Conservation (phyloP, 2,113 vertebrate species). For the Xiphias gladius region DNA sequence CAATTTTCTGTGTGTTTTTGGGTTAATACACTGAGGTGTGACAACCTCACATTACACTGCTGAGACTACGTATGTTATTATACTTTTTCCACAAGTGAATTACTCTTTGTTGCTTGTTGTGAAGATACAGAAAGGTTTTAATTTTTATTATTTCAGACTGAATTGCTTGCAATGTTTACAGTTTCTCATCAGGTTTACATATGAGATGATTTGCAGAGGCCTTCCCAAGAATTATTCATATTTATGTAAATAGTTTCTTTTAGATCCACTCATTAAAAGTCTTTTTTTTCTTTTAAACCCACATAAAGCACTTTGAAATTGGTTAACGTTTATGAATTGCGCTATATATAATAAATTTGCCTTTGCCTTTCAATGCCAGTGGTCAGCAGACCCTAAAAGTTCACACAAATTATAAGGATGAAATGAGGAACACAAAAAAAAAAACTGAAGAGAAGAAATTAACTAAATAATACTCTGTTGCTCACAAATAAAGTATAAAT, state of each 20-base stretch:
- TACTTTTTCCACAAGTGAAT: background rate
- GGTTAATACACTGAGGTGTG: background rate
- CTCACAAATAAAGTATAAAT: background rate
- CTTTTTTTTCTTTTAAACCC: too few species aligned
- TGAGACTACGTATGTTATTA: background rate
- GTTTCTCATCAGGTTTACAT: background rate
- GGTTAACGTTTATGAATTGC: background rate
- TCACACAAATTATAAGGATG: background rate
- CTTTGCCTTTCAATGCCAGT: slow-evolving; percentile 2
- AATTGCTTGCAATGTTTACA: background rate
- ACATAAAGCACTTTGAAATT: background rate
- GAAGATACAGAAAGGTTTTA: background rate
- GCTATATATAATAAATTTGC: background rate
- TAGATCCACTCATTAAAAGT: too few species aligned
- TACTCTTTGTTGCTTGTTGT: background rate
- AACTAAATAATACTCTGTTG: background rate
- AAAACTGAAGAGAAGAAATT: background rate
- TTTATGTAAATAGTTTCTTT: too few species aligned
- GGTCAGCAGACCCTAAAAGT: background rate
- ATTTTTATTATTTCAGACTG: background rate
- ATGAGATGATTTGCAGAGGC: background rate
- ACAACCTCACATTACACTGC: background rate
- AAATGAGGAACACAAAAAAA: background rate
- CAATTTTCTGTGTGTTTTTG: background rate
- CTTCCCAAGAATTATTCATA: background rate